phyloP scores from a whole-genome alignment of 2,888 invertebrate species.

The Pachydiplax longipennis region DNA sequence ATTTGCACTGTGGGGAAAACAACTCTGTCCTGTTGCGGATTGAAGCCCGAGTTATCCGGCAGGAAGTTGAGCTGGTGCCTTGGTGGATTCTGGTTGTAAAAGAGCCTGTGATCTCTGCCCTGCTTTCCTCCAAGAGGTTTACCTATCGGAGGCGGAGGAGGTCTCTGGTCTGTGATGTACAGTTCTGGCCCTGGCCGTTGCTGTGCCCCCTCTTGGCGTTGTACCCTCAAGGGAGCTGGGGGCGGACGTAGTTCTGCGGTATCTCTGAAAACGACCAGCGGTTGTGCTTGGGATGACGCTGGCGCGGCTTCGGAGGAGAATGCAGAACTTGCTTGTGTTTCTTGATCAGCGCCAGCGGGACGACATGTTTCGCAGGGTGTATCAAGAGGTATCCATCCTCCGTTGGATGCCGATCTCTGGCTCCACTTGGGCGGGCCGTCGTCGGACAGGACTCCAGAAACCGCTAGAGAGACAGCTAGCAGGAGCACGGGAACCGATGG shows the following conservation, averaged over 20 bases:
- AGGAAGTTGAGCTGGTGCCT: not conserved
- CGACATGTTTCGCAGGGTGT: constrained; percentile 13
- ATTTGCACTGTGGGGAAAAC: constrained; percentile 6
- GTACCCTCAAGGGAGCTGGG: not conserved
- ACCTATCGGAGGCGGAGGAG: not conserved
- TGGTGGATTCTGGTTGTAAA: not conserved
- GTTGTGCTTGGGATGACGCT: not conserved
- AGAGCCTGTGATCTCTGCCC: constrained; percentile 6
- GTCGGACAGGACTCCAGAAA: not conserved
- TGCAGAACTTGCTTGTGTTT: not conserved
- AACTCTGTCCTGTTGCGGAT: not conserved
- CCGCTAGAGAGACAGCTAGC: not conserved
- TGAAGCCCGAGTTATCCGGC: not conserved
- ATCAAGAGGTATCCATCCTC: not conserved
- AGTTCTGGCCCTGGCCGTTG: not conserved
- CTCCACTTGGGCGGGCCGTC: constrained; percentile 13
- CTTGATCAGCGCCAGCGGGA: not conserved
- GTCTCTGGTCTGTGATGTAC: not conserved
- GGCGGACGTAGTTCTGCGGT: not conserved
- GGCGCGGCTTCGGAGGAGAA: not conserved
- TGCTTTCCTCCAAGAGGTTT: not conserved
- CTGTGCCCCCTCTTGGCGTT: not conserved
- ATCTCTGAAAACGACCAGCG: not conserved
- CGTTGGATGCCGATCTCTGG: not conserved
- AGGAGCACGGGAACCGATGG: not conserved